Evolutionary conservation across 2,888 invertebrate species (phyloP).

Genomic region (Dynastes tityus): DNA sequence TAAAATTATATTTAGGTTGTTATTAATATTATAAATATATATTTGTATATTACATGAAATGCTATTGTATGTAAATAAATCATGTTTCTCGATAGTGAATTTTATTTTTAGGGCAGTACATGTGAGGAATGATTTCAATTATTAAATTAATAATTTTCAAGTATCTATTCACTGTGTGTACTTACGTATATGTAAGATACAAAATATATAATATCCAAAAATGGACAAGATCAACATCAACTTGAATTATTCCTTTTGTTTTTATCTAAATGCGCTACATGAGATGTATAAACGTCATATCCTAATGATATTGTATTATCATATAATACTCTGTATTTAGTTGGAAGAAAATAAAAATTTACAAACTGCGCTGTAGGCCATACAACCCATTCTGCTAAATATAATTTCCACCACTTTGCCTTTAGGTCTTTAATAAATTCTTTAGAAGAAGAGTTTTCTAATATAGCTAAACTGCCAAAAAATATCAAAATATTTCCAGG

Average conservation of each 20-base stretch:
- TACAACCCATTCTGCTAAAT: slow-evolving; percentile 90
- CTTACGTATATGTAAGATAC: too few species aligned
- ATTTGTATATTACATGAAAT: too few species aligned
- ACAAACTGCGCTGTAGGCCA: slow-evolving; percentile 95
- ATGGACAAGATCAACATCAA: too few species aligned
- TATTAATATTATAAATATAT: too few species aligned
- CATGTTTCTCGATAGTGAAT: too few species aligned
- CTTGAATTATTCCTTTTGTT: background rate
- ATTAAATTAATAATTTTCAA: too few species aligned
- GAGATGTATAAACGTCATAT: slow-evolving; percentile 89
- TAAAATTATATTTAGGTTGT: too few species aligned
- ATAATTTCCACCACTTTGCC: slow-evolving; percentile 84
- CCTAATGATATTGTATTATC: slow-evolving; percentile 89
- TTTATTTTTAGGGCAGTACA: too few species aligned
- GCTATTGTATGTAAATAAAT: too few species aligned
- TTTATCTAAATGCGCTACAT: slow-evolving; percentile 70
- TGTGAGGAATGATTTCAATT: too few species aligned
- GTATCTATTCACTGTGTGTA: too few species aligned
- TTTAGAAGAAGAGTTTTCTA: slow-evolving; percentile 77
- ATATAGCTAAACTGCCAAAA: slow-evolving; percentile 82
- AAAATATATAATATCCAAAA: too few species aligned
- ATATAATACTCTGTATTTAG: slow-evolving; percentile 87
- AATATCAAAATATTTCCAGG: slow-evolving; percentile 85
- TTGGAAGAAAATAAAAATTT: slow-evolving; percentile 92
- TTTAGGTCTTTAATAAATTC: slow-evolving; percentile 80